Evolutionary conservation across 35 echinoderm and acorn worm species (phyloP), one percentile per base, ranked within the genome.

Genomic region (Heliocidaris erythrogramma): DNA sequence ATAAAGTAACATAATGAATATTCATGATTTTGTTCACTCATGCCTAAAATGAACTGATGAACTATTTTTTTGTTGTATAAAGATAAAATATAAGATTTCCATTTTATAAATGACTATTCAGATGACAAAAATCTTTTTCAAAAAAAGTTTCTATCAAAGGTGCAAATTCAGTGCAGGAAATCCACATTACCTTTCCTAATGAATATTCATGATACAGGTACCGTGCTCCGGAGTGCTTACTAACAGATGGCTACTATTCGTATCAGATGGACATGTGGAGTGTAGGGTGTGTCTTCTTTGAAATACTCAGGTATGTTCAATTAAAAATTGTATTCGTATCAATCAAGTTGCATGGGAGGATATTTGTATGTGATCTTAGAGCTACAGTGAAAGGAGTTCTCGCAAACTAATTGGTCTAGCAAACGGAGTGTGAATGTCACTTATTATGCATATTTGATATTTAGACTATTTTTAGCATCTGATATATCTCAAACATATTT

Each of bases 211-310:
- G 59, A 8, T 91, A 69, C 93, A 98, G 98, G 98, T 99, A 99
- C 85, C 93, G 98, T 48, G 98, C 98, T 32, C 98, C 98, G 21
- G 98, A 99, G 90, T 99, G 98, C 86, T 93, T 99, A 42, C 87
- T 99, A 86, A 99, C 98, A 17, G 98, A 99, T 93, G 98, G 98
- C 30, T 99, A 97, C 60, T 99, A 99, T 86, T 96, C 97, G 0
- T 99, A 99, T 85, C 97, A 99, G 92, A 99, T 99, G 98, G 98
- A 99, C 91, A 69, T 99, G 31, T 99, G 98, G 98, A 99, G 98
- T 95, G 98, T 99, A 5, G 98, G 98, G 5, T 99, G 98, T 93
- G 98, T 99, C 30, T 97, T 99, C 90, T 99, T 97, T 97, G 98
- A 99, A 95, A 96, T 99, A 49, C 59, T 99, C 47, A 99, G 98